Percentiles rank a stretch among this genome's conserved stretches.
These are phyloP conservation scores for Hyppa rectilinea DNA, from an alignment of 2,888 invertebrate genomes.

Conservation along the genomic window DNA sequence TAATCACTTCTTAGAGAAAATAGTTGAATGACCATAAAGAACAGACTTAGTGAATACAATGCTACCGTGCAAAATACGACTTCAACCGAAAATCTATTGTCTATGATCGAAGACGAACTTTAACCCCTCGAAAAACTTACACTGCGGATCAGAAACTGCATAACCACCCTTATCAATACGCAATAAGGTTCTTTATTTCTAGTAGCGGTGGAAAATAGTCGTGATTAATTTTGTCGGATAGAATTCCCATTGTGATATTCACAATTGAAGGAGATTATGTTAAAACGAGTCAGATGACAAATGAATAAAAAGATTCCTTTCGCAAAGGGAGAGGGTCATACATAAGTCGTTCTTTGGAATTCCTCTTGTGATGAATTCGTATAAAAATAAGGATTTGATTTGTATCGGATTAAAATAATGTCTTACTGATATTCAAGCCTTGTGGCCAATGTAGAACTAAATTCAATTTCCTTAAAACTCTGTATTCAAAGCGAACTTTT, in stretches of 20 bases:
- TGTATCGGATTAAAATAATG: conserved; percentile 1
- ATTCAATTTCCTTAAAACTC: neutral
- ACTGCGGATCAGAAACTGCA: neutral
- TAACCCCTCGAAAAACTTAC: conserved; percentile 34
- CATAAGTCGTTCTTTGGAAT: conserved; percentile 13
- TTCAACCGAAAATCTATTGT: conserved; percentile 61
- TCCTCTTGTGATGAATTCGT: conserved; percentile 11
- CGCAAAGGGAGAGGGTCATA: conserved; percentile 30
- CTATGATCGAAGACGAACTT: conserved; percentile 48
- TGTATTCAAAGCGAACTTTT: conserved; percentile 35
- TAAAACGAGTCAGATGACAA: conserved; percentile 64
- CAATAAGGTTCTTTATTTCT: conserved; percentile 2
- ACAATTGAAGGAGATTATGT: conserved; percentile 63
- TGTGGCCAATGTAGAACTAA: neutral
- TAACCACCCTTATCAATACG: neutral
- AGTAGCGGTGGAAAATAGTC: neutral
- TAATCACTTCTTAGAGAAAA: conserved; percentile 51
- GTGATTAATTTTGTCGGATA: conserved; percentile 40
- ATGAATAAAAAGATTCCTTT: conserved; percentile 63
- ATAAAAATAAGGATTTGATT: conserved; percentile 22
- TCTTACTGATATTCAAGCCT: neutral
- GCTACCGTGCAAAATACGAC: conserved; percentile 65
- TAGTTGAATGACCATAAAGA: conserved; percentile 57
- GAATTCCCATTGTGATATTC: conserved; percentile 59
- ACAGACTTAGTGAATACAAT: conserved; percentile 49